Conservation (phyloP, 2,888 invertebrate species). For the Panzeria rudis region DNA sequence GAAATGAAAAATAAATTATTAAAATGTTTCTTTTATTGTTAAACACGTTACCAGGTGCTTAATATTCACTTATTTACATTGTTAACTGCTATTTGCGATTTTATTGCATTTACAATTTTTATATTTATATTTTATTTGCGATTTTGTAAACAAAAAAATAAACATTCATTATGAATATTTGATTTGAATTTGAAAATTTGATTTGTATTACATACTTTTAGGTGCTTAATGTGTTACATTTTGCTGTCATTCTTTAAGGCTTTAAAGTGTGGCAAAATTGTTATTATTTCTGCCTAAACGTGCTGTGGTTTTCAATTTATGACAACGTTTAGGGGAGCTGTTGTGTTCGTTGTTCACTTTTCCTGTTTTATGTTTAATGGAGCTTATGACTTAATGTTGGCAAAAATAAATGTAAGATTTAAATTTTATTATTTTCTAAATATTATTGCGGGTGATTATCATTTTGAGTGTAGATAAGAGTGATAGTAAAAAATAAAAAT, state of each 20-base stretch:
- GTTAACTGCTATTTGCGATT: neutral
- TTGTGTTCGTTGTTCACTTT: neutral
- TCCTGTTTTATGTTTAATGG: conserved; percentile 16
- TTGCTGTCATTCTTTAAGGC: neutral
- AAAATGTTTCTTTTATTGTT: neutral
- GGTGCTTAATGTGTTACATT: conserved; percentile 5
- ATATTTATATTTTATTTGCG: conserved; percentile 26
- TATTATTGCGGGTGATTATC: neutral
- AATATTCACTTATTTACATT: neutral
- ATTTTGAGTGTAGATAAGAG: too few species aligned
- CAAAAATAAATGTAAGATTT: neutral
- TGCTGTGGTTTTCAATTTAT: conserved; percentile 35
- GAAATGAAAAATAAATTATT: neutral
- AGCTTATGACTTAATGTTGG: conserved; percentile 23
- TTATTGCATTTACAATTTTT: neutral
- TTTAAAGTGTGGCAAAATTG: neutral
- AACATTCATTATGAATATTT: neutral
- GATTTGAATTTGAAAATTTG: neutral
- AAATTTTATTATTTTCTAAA: neutral
- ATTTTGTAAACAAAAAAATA: neutral
- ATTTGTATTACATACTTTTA: conserved; percentile 29
- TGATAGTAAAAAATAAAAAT: too few species aligned
- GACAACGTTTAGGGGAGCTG: neutral
- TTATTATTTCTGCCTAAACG: conserved; percentile 17
- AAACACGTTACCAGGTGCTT: neutral